Conservation (phyloP, 2,888 invertebrate species). For the Caenorhabditis drosophilae region DNA sequence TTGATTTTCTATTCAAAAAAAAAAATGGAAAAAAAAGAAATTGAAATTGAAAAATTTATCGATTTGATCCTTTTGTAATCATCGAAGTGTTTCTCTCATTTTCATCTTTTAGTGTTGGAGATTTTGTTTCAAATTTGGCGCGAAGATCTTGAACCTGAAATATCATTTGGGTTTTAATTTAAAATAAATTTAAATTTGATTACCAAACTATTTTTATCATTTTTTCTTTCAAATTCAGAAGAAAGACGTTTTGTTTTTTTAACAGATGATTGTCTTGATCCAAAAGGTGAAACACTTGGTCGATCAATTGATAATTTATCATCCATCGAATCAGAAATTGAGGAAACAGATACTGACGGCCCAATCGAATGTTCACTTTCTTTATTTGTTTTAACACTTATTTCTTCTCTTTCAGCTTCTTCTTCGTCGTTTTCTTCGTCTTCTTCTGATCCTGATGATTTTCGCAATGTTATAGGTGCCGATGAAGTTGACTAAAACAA, state of each 20-base stretch:
- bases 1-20: not conserved
- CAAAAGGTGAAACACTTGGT: constrained; percentile 24
- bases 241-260: constrained; percentile 7
- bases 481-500: constrained; percentile 10
- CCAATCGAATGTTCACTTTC: constrained; percentile 17
- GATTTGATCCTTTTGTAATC: not conserved
- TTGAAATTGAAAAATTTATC: no score
- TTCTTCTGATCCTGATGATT: constrained; percentile 26
- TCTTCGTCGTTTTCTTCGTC: constrained; percentile 15
- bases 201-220: constrained; percentile 27
- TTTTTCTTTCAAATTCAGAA: constrained; percentile 13
- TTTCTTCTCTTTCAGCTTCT: not conserved
- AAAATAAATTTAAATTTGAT: no score
- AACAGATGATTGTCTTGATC: constrained; percentile 21
- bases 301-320: constrained; percentile 24
- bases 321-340: constrained; percentile 26
- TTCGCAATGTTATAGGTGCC: constrained; percentile 33
- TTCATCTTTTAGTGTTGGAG: no score
- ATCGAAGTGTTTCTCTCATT: not conserved
- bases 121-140: constrained; percentile 31
- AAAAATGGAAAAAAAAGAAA: no score
- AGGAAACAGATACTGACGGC: constrained; percentile 7
- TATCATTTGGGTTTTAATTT: not conserved
- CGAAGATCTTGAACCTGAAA: constrained; percentile 33
- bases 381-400: not conserved